These are phyloP conservation scores for Thereva unica DNA, from an alignment of 2,888 invertebrate genomes.

Conservation along the genomic window DNA sequence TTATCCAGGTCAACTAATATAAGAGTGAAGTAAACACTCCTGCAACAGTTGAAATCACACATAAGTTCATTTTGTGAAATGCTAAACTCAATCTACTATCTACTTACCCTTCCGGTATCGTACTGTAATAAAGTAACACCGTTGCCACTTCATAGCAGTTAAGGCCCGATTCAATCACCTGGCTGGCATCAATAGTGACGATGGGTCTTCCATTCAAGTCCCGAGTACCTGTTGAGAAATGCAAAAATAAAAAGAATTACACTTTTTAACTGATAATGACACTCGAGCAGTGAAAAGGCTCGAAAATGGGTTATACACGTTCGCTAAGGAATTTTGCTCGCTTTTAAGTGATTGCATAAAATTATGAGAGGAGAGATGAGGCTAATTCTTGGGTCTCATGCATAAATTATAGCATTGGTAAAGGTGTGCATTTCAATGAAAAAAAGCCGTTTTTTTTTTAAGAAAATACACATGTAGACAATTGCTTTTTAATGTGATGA, in stretches of 20 bases:
- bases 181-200: conserved; percentile 68
- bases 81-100: conserved; percentile 2
- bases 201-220: conserved; percentile 69
- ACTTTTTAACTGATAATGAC: conserved; percentile 21
- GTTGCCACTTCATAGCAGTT: conserved; percentile 72
- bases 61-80: too few species aligned
- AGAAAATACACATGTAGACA: too few species aligned
- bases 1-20: background rate
- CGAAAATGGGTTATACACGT: background rate
- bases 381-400: too few species aligned
- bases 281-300: background rate
- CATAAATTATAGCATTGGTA: too few species aligned
- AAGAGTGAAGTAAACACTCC: background rate
- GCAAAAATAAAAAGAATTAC: conserved; percentile 27
- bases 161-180: conserved; percentile 63
- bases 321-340: too few species aligned
- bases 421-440: too few species aligned
- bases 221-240: conserved; percentile 64
- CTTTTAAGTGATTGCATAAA: too few species aligned
- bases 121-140: conserved; percentile 71
- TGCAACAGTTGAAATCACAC: background rate
- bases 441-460: too few species aligned
- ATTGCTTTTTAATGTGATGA: too few species aligned
- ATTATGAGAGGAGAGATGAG: too few species aligned
- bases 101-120: conserved; percentile 69